A percentile compares a stretch with the other conserved stretches of the same genome.
phyloP scores from a whole-genome alignment of 2,797 vertebrate species.

The Myotis daubentonii region DNA sequence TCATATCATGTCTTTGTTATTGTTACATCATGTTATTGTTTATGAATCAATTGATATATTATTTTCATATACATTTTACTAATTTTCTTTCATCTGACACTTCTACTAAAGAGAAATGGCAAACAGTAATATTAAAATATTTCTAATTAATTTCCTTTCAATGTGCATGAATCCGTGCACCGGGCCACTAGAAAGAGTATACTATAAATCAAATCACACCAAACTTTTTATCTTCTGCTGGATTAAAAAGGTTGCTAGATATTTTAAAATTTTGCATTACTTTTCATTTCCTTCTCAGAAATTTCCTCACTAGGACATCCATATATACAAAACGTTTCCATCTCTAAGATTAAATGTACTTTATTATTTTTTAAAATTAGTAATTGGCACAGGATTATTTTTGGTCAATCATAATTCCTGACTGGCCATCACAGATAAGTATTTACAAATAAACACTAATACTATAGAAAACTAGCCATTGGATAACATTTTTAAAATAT shows the following conservation, averaged over 20 bases:
- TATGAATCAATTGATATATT: too few species aligned
- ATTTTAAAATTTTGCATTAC: neutral
- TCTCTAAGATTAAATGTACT: neutral
- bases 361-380: slow-evolving; percentile 16
- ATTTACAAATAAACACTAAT: neutral
- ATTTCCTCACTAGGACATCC: neutral
- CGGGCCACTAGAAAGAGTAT: neutral
- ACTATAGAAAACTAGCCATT: neutral
- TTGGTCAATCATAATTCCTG: neutral
- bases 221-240: neutral
- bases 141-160: too few species aligned
- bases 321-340: neutral
- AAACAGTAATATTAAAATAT: too few species aligned
- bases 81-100: too few species aligned
- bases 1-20: too few species aligned
- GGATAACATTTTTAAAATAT: neutral
- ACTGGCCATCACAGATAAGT: neutral
- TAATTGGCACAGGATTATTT: neutral
- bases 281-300: slow-evolving; percentile 27
- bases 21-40: too few species aligned
- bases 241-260: neutral
- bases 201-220: neutral
- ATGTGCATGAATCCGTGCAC: too few species aligned
- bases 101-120: too few species aligned
- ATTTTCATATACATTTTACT: too few species aligned